Base-by-base conservation (phyloP, 2,888 invertebrate genomes). In the Hylaea fasciaria region DNA sequence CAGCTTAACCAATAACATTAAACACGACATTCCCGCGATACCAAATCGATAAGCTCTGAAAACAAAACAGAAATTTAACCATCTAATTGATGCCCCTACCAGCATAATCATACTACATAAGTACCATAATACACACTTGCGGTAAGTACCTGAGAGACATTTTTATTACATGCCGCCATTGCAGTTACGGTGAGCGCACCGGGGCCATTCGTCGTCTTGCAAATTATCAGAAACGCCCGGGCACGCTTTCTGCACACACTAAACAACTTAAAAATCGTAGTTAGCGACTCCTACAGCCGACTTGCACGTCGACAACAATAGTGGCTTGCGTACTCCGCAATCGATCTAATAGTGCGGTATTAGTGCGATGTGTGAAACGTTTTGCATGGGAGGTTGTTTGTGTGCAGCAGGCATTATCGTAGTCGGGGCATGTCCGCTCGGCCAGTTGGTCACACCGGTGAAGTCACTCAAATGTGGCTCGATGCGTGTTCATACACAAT, bases 221-320 rank as follows among this genome's bases (percentile, higher is more conserved):
- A 85, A 88, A 87, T 90, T 89, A 87, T 85, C 83, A 86, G 78
- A 76, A 80, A 80, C 87, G 81, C 84, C 85, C 72, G 81, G 83
- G 78, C 84, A 91, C 91, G 91, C 91, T 91, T 91, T 91, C 91
- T 91, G 91, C 83, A 85, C 91, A 88, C 87, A 73, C 77, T 88
- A 89, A 81, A 78, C 70, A 69, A 75, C 70, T 78, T 86, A 85
- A 89, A 82, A 86, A 85, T 84, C 74, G 82, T 87, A 89, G 83
- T 89, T 86, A 82, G 77, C 76, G 69, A 78, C 75, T 70, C 75
- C 77, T 74, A 80, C 78, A 73, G 76, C 73, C 74, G 72, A 73
- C 72, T 70, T 65, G 62, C 68, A 65, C 65, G 63, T 78, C 7
- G 62, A 78, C 78, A 78, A 78, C 78, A 78, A 78, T 76, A 75